A percentile compares a stretch with the other conserved stretches of the same genome.
phyloP scores from a whole-genome alignment of 2,797 vertebrate genomes.

The Neomorphus geoffroyi region DNA sequence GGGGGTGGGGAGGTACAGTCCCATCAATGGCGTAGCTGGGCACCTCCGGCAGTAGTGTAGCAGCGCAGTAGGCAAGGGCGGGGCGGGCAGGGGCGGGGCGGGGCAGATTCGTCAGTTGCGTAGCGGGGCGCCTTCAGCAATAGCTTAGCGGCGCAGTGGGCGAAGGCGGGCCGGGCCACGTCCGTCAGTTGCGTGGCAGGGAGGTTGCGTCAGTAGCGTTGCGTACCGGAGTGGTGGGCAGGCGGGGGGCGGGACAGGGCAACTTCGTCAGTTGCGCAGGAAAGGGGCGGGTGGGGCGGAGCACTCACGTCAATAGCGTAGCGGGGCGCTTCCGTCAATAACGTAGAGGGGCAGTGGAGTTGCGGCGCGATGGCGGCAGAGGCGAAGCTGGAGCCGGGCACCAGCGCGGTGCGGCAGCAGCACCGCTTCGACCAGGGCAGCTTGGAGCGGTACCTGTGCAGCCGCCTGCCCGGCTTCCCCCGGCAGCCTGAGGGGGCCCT shows the following conservation, averaged over 20 bases:
- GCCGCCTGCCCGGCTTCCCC: constrained; percentile 71
- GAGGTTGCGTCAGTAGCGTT: too few species aligned
- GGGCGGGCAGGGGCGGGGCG: background rate
- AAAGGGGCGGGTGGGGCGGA: too few species aligned
- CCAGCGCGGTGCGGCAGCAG: constrained; percentile 75
- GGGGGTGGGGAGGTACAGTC: too few species aligned
- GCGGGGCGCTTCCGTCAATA: too few species aligned
- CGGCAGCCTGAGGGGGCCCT: constrained; percentile 53
- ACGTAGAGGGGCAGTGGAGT: too few species aligned
- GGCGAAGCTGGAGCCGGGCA: constrained; percentile 16
- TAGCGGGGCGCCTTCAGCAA: too few species aligned
- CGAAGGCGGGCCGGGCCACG: too few species aligned
- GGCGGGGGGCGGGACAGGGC: too few species aligned
- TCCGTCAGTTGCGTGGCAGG: background rate
- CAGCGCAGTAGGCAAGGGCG: too few species aligned
- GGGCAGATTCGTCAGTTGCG: background rate
- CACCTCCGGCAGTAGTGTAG: background rate
- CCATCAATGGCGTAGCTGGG: too few species aligned
- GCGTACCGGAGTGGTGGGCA: background rate
- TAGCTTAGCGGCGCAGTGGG: too few species aligned
- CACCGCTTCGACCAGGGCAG: constrained; percentile 78
- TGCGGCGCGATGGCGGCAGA: constrained; percentile 1
- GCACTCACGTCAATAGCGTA: too few species aligned
- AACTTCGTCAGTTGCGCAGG: background rate
- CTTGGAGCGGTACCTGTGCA: constrained; percentile 80